A percentile compares a stretch with the other conserved stretches of the same genome.
Evolutionary conservation across 2,113 vertebrate genomes (phyloP).

Genomic region (Athene noctua): DNA sequence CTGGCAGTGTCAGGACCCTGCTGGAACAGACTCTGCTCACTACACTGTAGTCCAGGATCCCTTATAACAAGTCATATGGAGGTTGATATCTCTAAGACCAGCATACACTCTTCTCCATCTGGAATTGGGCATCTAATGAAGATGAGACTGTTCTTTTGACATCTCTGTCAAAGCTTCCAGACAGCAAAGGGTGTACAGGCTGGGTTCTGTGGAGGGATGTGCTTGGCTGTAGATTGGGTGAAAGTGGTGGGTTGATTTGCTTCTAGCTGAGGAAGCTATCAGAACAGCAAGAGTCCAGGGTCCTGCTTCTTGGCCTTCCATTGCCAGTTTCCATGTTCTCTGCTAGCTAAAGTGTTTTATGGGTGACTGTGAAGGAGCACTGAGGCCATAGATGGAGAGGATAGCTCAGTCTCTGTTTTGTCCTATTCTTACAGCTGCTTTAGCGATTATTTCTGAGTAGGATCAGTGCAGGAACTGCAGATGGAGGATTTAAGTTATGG

Average conservation of each 20-base stretch:
- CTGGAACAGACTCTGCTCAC: slow-evolving; percentile 11
- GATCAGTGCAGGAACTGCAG: neutral
- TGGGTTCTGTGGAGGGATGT: neutral
- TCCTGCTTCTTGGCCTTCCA: neutral
- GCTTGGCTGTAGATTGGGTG: neutral
- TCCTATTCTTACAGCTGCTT: neutral
- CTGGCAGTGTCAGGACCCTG: neutral
- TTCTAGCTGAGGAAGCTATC: neutral
- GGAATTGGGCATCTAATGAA: neutral
- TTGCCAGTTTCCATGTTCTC: neutral
- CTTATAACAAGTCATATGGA: neutral
- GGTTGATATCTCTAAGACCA: neutral
- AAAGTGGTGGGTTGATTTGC: neutral
- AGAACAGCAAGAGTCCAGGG: neutral
- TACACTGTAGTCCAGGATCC: neutral
- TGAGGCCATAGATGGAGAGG: neutral
- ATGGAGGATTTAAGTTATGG: neutral
- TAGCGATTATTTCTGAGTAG: neutral
- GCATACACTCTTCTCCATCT: neutral
- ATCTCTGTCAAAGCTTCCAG: neutral
- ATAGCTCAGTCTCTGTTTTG: neutral
- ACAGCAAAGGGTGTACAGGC: neutral
- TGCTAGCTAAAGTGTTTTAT: neutral
- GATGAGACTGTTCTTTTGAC: neutral
- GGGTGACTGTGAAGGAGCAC: neutral